Conservation (phyloP, 2,888 invertebrate genomes). For the Homarus gammarus region DNA sequence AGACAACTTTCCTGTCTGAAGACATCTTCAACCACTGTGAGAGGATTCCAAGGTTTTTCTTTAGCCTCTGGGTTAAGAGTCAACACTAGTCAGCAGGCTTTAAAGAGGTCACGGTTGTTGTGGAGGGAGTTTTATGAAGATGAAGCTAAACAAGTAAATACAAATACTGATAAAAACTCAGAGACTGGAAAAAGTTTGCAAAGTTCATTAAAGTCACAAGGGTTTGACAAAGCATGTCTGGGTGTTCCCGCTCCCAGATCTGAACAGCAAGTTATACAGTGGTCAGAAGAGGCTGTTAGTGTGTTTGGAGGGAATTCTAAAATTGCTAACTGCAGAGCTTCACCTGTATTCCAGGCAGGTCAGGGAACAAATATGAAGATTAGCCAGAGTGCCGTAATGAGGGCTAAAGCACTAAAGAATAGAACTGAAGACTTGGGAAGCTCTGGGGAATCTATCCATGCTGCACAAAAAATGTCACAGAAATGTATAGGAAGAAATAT, state of each 20-base stretch:
- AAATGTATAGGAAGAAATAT: not conserved
- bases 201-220: not conserved
- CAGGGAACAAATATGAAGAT: not conserved
- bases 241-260: not conserved
- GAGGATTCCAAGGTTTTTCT: slow-evolving; percentile 14
- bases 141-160: not conserved
- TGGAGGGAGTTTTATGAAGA: slow-evolving; percentile 15
- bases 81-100: not conserved
- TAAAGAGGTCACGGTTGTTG: not conserved
- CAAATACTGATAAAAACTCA: not conserved
- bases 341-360: not conserved
- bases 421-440: not conserved
- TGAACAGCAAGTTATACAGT: not conserved
- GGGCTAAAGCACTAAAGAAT: not conserved
- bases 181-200: too few species aligned
- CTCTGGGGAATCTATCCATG: not conserved
- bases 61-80: not conserved
- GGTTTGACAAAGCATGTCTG: too few species aligned
- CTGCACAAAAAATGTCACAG: not conserved
- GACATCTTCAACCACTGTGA: not conserved
- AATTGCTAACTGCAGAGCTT: not conserved
- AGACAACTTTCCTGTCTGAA: not conserved
- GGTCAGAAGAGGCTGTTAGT: not conserved
- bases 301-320: not conserved
- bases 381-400: not conserved